Evolutionary conservation across 2,888 invertebrate genomes (phyloP).

Genomic region (Amaurobius ferox): DNA sequence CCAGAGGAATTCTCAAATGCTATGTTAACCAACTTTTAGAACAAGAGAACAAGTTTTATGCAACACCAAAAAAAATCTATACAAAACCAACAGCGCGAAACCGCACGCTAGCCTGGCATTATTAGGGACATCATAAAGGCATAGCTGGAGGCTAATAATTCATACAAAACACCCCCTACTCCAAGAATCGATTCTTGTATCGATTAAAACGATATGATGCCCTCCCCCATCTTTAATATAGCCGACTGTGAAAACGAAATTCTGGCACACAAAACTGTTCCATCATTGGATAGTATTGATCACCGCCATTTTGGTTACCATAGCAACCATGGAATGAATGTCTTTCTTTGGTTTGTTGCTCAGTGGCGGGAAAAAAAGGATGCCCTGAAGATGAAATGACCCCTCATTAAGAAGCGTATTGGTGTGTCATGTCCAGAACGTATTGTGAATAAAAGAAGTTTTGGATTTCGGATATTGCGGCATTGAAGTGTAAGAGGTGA

Average conservation of each 20-base stretch:
- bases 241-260: not conserved
- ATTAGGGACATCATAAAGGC: not conserved
- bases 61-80: not conserved
- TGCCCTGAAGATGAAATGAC: constrained; percentile 19
- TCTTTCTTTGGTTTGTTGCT: constrained; percentile 7
- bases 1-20: too few species aligned
- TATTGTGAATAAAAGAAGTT: not conserved
- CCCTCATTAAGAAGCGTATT: not conserved
- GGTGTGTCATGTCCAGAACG: not conserved
- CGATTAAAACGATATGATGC: not conserved
- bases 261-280: constrained; percentile 23
- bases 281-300: constrained; percentile 40
- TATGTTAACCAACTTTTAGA: too few species aligned
- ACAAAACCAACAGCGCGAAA: not conserved
- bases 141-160: not conserved
- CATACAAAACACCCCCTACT: not conserved
- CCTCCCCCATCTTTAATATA: constrained; percentile 15
- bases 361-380: not conserved
- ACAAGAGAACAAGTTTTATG: too few species aligned
- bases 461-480: too few species aligned
- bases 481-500: too few species aligned
- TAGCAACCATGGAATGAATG: constrained; percentile 18
- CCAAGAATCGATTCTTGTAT: constrained; percentile 1
- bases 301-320: constrained; percentile 46
- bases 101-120: not conserved